Evolutionary conservation across 2,797 vertebrate genomes (phyloP).

Genomic region (Antrozous pallidus): DNA sequence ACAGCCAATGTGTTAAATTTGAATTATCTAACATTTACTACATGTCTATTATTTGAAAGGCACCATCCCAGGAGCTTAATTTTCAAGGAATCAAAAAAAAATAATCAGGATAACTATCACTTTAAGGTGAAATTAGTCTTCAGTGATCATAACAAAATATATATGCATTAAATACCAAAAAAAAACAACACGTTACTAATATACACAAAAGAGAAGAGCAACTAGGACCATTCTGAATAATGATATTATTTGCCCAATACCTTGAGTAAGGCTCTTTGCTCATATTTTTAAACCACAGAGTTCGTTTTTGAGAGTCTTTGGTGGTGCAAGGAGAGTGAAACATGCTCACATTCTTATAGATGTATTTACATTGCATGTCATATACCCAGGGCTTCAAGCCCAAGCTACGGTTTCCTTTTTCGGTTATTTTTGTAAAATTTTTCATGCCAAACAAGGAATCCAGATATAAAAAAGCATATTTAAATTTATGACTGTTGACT

Average conservation of each 20-base stretch:
- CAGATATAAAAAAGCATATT: constrained; percentile 7
- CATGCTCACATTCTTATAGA: neutral
- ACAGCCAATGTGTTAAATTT: neutral
- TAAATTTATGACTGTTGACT: neutral
- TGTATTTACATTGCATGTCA: constrained; percentile 11
- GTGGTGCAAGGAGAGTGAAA: neutral
- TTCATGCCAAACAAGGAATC: neutral
- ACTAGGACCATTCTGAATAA: neutral
- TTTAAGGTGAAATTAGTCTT: constrained; percentile 33
- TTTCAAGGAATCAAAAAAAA: constrained; percentile 43
- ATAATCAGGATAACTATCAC: neutral
- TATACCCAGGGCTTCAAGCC: neutral
- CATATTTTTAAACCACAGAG: neutral
- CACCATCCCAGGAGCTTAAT: neutral
- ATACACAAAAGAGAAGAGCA: neutral
- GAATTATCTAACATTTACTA: constrained; percentile 25
- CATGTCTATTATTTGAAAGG: neutral
- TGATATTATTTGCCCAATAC: neutral
- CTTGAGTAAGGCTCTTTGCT: neutral
- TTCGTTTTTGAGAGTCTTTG: neutral
- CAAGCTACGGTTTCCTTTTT: neutral
- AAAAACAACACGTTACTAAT: neutral
- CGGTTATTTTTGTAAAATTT: neutral
- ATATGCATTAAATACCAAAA: constrained; percentile 19
- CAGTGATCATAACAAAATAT: constrained; percentile 2